phyloP scores from a whole-genome alignment of 1,140 invertebrate species.

The Chironomus striatipennis region DNA sequence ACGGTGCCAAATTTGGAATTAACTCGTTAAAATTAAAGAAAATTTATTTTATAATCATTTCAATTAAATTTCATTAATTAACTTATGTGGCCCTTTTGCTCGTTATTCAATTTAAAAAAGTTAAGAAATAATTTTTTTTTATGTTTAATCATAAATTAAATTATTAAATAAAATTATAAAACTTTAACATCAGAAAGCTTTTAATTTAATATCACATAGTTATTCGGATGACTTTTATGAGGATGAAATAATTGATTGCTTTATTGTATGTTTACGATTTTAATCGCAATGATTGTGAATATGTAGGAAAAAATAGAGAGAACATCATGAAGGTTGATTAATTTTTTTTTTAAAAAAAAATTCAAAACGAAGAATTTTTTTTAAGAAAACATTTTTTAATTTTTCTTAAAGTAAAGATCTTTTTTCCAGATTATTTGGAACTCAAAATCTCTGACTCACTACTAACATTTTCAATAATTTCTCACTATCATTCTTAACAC shows the following conservation, averaged over 20 bases:
- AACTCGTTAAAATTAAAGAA: neutral
- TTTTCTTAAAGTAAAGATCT: no score
- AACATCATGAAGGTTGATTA: no score
- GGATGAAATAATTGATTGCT: neutral
- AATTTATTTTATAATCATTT: conserved; percentile 12
- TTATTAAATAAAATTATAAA: neutral
- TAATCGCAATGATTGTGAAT: no score
- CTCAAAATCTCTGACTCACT: no score
- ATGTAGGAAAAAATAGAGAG: no score
- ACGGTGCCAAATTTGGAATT: neutral
- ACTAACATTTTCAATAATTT: no score
- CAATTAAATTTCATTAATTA: neutral
- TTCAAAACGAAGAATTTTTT: no score
- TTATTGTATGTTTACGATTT: no score
- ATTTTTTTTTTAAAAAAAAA: no score
- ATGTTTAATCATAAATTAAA: conserved; percentile 13
- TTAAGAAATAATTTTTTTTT: conserved; percentile 11
- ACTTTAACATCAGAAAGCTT: neutral
- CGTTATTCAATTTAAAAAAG: neutral
- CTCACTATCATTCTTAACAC: no score
- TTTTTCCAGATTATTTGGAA: no score
- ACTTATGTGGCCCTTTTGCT: neutral
- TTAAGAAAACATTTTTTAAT: no score
- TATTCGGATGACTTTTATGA: neutral
- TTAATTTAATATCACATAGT: conserved; percentile 7